Evolutionary conservation across 2,888 invertebrate species (phyloP).

Genomic region (Escarpia spicata): DNA sequence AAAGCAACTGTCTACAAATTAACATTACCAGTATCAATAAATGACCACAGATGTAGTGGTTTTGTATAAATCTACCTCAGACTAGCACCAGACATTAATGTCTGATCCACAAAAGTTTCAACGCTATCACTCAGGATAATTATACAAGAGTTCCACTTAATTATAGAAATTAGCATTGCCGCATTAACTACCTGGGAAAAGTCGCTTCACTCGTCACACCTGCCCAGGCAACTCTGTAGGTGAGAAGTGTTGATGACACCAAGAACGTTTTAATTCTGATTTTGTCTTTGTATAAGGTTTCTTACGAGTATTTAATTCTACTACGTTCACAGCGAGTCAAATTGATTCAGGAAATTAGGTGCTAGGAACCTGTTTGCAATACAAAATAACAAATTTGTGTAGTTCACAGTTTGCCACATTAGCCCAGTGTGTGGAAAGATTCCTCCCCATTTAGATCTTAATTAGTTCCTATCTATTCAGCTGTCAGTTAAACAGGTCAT

Average conservation of each 20-base stretch:
- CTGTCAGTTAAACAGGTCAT: background rate
- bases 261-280: background rate
- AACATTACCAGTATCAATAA: background rate
- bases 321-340: background rate
- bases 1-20: background rate
- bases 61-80: background rate
- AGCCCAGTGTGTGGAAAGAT: background rate
- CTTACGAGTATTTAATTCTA: background rate
- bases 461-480: background rate
- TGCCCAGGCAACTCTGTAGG: background rate
- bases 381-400: background rate
- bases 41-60: background rate
- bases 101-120: background rate
- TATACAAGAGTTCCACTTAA: constrained; percentile 3
- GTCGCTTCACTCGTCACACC: background rate
- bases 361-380: background rate
- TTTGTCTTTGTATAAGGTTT: background rate
- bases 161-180: background rate
- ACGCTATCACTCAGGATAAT: background rate
- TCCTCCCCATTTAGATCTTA: background rate
- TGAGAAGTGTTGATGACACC: background rate
- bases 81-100: background rate
- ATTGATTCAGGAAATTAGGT: constrained; percentile 11
- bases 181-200: constrained; percentile 16
- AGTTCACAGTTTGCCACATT: background rate